phyloP scores from a whole-genome alignment of 2,888 invertebrate genomes.

The Lasioglossum villosulum region DNA sequence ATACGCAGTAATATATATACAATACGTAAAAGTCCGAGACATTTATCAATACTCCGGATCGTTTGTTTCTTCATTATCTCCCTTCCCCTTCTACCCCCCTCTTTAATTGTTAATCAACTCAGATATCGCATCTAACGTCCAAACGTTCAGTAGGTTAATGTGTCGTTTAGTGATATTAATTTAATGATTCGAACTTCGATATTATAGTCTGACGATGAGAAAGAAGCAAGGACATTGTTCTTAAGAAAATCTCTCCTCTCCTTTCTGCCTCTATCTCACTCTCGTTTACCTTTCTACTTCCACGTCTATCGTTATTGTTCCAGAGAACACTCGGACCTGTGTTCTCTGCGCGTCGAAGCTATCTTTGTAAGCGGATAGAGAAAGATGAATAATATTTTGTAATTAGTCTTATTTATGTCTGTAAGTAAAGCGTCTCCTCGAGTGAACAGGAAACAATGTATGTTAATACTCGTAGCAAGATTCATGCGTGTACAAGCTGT shows the following conservation, averaged over 20 bases:
- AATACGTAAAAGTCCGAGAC: constrained; percentile 42
- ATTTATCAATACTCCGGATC: constrained; percentile 48
- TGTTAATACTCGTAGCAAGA: constrained; percentile 52
- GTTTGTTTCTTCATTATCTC: constrained; percentile 24
- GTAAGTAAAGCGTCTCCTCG: constrained; percentile 52
- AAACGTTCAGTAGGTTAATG: constrained; percentile 49
- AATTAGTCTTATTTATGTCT: constrained; percentile 68
- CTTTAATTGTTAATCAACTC: constrained; percentile 30
- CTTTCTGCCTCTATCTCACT: background rate
- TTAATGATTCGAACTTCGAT: constrained; percentile 48
- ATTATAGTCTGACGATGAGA: constrained; percentile 28
- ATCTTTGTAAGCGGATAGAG: constrained; percentile 22
- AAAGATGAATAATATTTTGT: constrained; percentile 52
- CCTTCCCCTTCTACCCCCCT: background rate
- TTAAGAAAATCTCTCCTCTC: constrained; percentile 13
- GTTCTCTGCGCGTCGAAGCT: constrained; percentile 30
- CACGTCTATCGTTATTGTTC: constrained; percentile 18
- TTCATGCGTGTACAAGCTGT: constrained; percentile 40
- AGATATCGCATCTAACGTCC: constrained; percentile 38
- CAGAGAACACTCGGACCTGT: constrained; percentile 22
- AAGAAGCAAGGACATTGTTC: background rate
- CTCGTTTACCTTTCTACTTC: background rate
- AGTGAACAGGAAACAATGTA: constrained; percentile 49
- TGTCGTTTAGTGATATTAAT: constrained; percentile 56
- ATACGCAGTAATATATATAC: constrained; percentile 53